Evolutionary conservation across 1,140 invertebrate genomes (phyloP).

Genomic region (Sminthurides bifidus): DNA sequence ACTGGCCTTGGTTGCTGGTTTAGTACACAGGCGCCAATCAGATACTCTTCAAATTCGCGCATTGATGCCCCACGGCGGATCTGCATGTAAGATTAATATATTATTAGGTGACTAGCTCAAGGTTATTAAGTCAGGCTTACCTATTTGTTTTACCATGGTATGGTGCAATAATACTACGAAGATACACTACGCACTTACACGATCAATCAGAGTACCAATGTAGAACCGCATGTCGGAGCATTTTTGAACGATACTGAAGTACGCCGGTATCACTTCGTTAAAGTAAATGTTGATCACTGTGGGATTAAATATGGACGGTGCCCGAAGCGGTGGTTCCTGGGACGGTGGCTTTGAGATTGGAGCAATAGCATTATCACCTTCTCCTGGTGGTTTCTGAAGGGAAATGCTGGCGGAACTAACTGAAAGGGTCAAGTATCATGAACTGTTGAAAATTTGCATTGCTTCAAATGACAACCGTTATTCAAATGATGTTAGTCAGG

Average conservation of each 20-base stretch:
- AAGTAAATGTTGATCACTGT: background rate
- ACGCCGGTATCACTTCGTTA: background rate
- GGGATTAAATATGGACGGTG: background rate
- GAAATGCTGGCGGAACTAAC: too few relatives aligned
- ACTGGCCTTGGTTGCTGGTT: constrained; percentile 3
- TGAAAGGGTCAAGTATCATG: too few relatives aligned
- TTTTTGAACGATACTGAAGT: background rate
- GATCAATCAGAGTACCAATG: background rate
- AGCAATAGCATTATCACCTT: too few relatives aligned
- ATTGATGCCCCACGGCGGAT: background rate
- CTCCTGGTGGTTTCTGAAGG: too few relatives aligned
- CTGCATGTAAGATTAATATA: background rate
- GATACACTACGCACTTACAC: background rate
- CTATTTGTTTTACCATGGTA: background rate
- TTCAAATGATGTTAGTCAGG: too few relatives aligned
- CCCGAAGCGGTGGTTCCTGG: background rate
- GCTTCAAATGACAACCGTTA: too few relatives aligned
- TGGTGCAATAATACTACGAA: background rate
- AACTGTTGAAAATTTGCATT: too few relatives aligned
- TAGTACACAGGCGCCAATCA: background rate
- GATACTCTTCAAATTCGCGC: background rate
- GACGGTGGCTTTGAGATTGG: too few relatives aligned
- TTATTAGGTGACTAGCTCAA: too few relatives aligned
- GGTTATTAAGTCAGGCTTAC: too few relatives aligned
- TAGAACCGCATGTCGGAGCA: background rate